Evolutionary conservation across 1,140 invertebrate species (phyloP), one percentile per base, ranked within the genome.

Genomic region (Berghia stephanieae): DNA sequence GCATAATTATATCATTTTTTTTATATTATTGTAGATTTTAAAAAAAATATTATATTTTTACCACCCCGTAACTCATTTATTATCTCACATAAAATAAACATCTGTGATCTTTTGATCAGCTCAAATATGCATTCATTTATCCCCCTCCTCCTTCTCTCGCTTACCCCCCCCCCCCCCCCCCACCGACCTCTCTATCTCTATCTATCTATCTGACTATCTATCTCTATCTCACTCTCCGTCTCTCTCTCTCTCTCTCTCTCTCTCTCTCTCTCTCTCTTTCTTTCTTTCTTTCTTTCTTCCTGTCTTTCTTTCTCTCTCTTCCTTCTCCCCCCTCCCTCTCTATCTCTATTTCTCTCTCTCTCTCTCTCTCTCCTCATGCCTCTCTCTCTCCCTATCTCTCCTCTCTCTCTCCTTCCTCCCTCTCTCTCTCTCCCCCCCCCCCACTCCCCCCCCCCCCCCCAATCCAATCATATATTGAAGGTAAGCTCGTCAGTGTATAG

Each of bases 241-340:
- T 75, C 49, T 42, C 31, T 75, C 31, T 42, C 49, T 75, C 21
- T 40, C 31, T 75, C 49, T 60, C 49, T 75, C 34, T 40, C 27
- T 38, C 34, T 27, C 16, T 16, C 27, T 3, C 4, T 16, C 31
- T 52, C 31, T 49, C n/a, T 74, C 2, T 57, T 4, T 57, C 21
- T 57, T 52, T 38, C 27, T 60, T 18, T 74, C 46, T 38, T 16
- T 60, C 46, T 69, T 4, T 74, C 2, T 34, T 18, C 60, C 46
- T 74, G 13, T 38, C n/a, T 34, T 36, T 36, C 18, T 21, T 36
- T n/a, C 4, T 43, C 31, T 6, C 31, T 52, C 31, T 60, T 1
- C 40, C 27, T 6, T 3, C 49, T 18, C 1, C 21, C 49, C 42
- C 27, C 21, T 49, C 31, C 38, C 18, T 21, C 31, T n/a, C 4